Evolutionary conservation across 2,113 vertebrate genomes (phyloP).

Genomic region (Leucopternis melanops): DNA sequence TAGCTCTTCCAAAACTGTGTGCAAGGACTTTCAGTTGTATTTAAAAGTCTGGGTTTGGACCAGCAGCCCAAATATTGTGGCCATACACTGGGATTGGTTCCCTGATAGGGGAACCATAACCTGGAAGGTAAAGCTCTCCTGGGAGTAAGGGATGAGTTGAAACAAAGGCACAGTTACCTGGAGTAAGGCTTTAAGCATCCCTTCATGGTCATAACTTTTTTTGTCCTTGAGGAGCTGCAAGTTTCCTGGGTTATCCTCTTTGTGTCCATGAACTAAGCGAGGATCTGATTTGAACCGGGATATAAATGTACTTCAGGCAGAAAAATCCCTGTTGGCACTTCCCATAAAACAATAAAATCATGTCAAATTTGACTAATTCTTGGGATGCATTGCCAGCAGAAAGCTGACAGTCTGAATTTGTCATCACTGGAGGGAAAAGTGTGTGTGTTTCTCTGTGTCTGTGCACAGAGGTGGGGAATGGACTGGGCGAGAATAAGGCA

Average conservation of each 20-base stretch:
- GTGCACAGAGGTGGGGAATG: background rate
- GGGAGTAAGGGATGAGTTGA: background rate
- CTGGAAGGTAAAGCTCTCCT: background rate
- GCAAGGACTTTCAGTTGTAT: background rate
- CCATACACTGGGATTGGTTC: background rate
- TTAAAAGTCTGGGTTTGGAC: background rate
- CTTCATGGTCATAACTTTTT: background rate
- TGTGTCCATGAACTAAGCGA: slow-evolving; percentile 2
- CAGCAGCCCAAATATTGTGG: background rate
- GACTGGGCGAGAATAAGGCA: slow-evolving; percentile 15
- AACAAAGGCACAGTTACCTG: background rate
- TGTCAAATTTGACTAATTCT: slow-evolving; percentile 64
- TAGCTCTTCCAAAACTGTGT: background rate
- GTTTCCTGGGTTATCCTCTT: slow-evolving; percentile 22
- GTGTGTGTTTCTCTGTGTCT: slow-evolving; percentile 35
- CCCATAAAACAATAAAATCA: slow-evolving; percentile 68
- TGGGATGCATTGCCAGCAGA: slow-evolving; percentile 53
- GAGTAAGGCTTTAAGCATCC: background rate
- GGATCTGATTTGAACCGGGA: slow-evolving; percentile 45
- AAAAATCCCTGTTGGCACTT: slow-evolving; percentile 64
- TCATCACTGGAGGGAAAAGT: slow-evolving; percentile 43
- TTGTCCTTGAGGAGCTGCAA: slow-evolving; percentile 26
- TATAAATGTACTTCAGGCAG: slow-evolving; percentile 59
- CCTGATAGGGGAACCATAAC: background rate
- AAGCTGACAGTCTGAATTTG: slow-evolving; percentile 62